phyloP scores from a whole-genome alignment of 2,797 vertebrate genomes.

The Spheniscus humboldti region DNA sequence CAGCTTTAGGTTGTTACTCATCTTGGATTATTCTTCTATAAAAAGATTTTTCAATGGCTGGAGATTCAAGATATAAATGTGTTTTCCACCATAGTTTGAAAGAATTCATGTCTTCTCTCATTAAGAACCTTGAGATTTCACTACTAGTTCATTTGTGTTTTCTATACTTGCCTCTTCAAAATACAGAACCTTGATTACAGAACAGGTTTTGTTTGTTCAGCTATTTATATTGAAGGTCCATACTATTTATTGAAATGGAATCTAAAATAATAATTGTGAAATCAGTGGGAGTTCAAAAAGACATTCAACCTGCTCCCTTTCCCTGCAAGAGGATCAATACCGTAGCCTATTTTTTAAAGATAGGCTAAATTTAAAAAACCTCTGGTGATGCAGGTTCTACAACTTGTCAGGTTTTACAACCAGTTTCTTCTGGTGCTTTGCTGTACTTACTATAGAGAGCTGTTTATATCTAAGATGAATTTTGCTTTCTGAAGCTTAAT shows the following conservation, averaged over 20 bases:
- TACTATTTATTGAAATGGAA: slow-evolving; percentile 4
- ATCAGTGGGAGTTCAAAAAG: not conserved
- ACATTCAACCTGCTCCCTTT: not conserved
- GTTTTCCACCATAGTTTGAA: not conserved
- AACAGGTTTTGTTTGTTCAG: not conserved
- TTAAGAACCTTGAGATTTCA: not conserved
- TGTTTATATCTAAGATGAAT: not conserved
- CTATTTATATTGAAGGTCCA: not conserved
- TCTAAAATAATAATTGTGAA: slow-evolving; percentile 38
- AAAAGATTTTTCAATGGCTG: not conserved
- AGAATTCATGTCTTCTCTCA: not conserved
- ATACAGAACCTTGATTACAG: not conserved
- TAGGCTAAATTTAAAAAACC: not conserved
- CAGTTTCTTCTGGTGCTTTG: not conserved
- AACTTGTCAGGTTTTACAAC: not conserved
- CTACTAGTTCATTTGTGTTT: not conserved
- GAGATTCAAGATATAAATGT: not conserved
- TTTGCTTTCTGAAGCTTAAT: not conserved
- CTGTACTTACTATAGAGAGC: not conserved
- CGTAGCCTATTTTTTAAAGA: not conserved
- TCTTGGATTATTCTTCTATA: not conserved
- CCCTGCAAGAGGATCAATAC: not conserved
- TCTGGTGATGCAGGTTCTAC: not conserved
- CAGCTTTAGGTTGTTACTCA: not conserved
- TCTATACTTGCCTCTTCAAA: not conserved